phyloP scores from a whole-genome alignment of 2,888 invertebrate genomes.

The Cepaea hortensis region DNA sequence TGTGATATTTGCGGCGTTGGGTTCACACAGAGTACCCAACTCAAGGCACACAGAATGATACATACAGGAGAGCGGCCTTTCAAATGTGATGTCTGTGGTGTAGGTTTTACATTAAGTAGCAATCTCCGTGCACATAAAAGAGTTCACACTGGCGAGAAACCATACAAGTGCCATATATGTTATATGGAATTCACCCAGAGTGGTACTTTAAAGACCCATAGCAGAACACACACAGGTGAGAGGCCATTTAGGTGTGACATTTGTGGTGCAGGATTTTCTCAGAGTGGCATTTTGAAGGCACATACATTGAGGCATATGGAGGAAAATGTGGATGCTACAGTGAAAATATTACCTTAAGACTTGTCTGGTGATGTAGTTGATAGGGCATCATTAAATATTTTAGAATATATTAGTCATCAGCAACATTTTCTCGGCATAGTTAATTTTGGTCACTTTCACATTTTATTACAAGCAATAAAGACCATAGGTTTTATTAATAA shows the following conservation, averaged over 20 bases:
- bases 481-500: too few relatives aligned
- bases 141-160: not conserved
- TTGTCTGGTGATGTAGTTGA: too few relatives aligned
- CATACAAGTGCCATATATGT: not conserved
- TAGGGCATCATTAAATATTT: too few relatives aligned
- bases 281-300: conserved; percentile 32
- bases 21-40: not conserved
- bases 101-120: not conserved
- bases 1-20: not conserved
- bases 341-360: too few relatives aligned
- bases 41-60: not conserved
- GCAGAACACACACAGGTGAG: conserved; percentile 20
- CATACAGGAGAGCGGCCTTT: conserved; percentile 1
- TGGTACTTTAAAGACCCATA: conserved; percentile 13
- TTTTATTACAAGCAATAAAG: too few relatives aligned
- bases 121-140: not conserved
- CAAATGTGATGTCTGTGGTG: not conserved
- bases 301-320: conserved; percentile 23
- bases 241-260: conserved; percentile 36
- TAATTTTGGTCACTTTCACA: too few relatives aligned
- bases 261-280: conserved; percentile 22
- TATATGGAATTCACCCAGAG: not conserved
- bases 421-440: too few relatives aligned
- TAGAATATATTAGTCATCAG: too few relatives aligned
- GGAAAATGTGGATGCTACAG: not conserved